Evolutionary conservation across 2,888 invertebrate species (phyloP), one percentile per base, ranked within the genome.

Genomic region (Tetranychus piercei): DNA sequence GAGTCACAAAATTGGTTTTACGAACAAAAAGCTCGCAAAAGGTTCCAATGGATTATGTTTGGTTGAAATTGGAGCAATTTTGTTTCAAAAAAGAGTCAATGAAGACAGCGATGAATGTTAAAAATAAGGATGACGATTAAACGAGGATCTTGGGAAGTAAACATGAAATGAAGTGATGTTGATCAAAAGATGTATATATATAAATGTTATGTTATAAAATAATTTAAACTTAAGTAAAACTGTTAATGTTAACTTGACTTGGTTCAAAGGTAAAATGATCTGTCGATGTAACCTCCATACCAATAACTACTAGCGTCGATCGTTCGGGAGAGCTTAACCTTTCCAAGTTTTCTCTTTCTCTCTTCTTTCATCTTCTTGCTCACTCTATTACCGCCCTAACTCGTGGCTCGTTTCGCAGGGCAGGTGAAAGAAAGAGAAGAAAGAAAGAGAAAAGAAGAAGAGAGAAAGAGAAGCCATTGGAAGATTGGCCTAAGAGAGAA

Each of bases 301-400:
- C 55, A 55, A 55, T 55, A 55, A 55, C 55, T 55, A 55, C 55
- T 55, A 55, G 15, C 55, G 55, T 55, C 55, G 55, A 55, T 55
- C 55, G 55, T 55, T 15, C 9, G 55, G 55, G 55, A 55, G 55
- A 55, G 22, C n/a, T 11, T n/a, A 69, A 23, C 23, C 71, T 71
- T 23, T 22, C 34, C 43, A 18, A 15, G 18, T 71, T 71, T 23
- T 71, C 71, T 71, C 44, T 44, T 23, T 71, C 71, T 71, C 44
- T 71, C 71, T 71, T 43, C 34, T 44, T 71, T 23, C n/a, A 20
- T 71, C 44, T 71, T n/a, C n/a, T n/a, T 67, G 18, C 43, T 71
- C 44, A n/a, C 71, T 71, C 71, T 67, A n/a, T 67, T 67, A n/a
- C 23, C 67, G 23, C 20, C 69, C 34, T 22, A 69, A 20, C 22